phyloP scores from a whole-genome alignment of 2,797 vertebrate genomes.

The Falco rusticolus region DNA sequence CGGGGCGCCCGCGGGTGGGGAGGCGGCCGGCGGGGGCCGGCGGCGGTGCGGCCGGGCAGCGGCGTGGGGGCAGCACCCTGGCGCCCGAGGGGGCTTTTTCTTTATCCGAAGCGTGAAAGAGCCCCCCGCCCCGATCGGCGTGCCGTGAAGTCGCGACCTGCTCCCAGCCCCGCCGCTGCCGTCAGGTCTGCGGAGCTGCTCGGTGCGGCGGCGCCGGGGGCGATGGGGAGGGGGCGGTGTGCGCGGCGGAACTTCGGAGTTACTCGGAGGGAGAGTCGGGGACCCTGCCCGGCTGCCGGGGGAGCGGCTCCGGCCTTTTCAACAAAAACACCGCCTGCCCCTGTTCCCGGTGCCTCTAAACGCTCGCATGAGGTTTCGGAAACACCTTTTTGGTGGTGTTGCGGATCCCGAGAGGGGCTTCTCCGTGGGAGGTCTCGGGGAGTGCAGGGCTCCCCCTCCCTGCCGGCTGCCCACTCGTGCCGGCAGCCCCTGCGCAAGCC shows the following conservation, averaged over 20 bases:
- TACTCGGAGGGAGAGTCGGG: neutral
- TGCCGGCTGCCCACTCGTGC: neutral
- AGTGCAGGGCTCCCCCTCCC: neutral
- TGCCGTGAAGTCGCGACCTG: neutral
- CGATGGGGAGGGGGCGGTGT: neutral
- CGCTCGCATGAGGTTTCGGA: neutral
- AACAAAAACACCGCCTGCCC: fast-evolving
- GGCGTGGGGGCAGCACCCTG: neutral
- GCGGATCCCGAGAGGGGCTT: neutral
- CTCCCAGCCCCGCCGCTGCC: neutral
- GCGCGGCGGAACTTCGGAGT: neutral
- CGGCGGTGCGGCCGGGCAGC: neutral
- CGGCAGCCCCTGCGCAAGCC: constrained; percentile 65
- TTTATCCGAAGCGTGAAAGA: neutral
- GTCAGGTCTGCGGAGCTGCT: neutral
- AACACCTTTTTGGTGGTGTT: neutral
- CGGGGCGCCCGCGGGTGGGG: neutral
- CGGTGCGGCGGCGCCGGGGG: neutral
- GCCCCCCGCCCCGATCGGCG: fast-evolving
- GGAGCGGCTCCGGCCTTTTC: neutral
- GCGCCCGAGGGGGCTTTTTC: neutral
- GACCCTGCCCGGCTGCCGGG: neutral
- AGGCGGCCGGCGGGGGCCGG: neutral
- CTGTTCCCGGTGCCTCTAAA: neutral
- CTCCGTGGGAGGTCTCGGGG: neutral